A percentile compares a stretch with the other conserved stretches of the same genome.
Conservation (phyloP, 2,113 vertebrate genomes). For the Pluvialis apricaria region DNA sequence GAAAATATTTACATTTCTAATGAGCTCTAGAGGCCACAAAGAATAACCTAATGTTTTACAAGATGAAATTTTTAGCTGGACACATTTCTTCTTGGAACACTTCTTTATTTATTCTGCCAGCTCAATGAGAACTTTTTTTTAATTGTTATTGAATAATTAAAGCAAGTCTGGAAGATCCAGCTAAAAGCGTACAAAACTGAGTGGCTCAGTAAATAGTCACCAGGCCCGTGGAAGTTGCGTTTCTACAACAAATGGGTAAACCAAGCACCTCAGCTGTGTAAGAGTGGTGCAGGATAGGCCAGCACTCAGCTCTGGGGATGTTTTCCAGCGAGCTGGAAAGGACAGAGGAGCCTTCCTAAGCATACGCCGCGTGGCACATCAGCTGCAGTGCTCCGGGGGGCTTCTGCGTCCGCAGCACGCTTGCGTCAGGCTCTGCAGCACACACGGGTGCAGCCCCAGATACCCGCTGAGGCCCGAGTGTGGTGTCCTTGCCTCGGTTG, state of each 20-base stretch:
- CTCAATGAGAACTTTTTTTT: not conserved
- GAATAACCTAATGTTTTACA: not conserved
- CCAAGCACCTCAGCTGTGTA: not conserved
- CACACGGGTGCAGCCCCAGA: not conserved
- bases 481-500: not conserved
- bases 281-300: not conserved
- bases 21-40: not conserved
- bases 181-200: not conserved
- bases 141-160: not conserved
- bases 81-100: not conserved
- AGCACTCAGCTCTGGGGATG: not conserved
- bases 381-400: not conserved
- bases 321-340: not conserved
- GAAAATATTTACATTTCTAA: not conserved
- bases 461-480: fast-evolving
- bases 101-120: not conserved
- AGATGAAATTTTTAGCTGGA: slow-evolving; percentile 14
- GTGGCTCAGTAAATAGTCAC: not conserved
- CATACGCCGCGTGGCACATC: fast-evolving
- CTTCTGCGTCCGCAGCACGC: not conserved
- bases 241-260: not conserved
- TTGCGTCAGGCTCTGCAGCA: not conserved
- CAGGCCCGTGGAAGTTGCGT: not conserved
- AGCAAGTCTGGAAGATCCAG: not conserved
- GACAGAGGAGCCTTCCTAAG: not conserved